Evolutionary conservation across 2,797 vertebrate species (phyloP).

Genomic region (Phataginus tetradactyla): DNA sequence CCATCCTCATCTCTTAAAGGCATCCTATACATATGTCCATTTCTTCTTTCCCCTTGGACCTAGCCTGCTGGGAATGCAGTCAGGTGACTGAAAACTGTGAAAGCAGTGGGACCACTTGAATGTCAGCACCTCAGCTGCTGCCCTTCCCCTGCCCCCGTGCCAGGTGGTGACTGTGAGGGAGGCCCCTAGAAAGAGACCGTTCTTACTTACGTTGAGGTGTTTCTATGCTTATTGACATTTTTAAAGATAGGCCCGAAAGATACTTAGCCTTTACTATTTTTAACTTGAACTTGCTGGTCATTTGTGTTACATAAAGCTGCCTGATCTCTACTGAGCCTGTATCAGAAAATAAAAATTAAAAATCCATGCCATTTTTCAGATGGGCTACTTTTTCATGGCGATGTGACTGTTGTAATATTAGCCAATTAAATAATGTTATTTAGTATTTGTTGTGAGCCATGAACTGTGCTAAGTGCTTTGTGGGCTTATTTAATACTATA

Average conservation of each 20-base stretch:
- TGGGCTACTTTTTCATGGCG: neutral
- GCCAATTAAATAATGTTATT: neutral
- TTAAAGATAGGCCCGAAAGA: neutral
- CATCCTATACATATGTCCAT: neutral
- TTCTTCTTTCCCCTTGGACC: neutral
- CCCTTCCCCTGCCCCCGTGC: neutral
- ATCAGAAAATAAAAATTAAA: neutral
- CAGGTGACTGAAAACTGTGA: neutral
- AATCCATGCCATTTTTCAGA: neutral
- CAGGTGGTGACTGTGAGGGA: neutral
- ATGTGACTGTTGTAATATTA: neutral
- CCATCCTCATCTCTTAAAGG: neutral
- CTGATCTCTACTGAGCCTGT: neutral
- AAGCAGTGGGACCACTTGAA: neutral
- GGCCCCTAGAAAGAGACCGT: neutral
- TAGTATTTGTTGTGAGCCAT: neutral
- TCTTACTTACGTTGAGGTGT: neutral
- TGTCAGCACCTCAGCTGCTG: neutral
- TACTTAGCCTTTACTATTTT: neutral
- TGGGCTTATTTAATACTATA: neutral
- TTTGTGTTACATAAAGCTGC: neutral
- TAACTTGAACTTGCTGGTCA: neutral
- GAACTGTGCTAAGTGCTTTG: neutral
- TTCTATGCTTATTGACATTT: constrained; percentile 11
- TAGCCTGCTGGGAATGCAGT: neutral